Conservation (phyloP, 2,797 vertebrate species). For the Pseudochirops corinnae region DNA sequence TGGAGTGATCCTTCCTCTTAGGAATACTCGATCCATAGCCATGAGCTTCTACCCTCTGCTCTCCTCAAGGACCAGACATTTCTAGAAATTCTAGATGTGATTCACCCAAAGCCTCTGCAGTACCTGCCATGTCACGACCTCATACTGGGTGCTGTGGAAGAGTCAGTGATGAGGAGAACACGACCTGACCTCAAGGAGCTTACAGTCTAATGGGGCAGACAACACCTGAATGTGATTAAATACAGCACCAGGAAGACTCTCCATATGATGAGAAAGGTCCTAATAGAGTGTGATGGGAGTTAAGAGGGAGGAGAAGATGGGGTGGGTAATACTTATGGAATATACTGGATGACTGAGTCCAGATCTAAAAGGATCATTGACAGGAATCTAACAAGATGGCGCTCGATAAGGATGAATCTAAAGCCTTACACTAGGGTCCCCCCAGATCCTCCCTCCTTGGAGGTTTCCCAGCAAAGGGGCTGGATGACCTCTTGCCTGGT, state of each 20-base stretch:
- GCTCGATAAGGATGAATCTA: neutral
- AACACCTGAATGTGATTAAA: too few species aligned
- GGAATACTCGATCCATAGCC: neutral
- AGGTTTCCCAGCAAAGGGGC: neutral
- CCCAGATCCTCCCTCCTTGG: neutral
- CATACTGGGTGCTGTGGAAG: too few species aligned
- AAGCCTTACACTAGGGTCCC: neutral
- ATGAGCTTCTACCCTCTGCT: neutral
- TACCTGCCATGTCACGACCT: too few species aligned
- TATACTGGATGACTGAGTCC: neutral
- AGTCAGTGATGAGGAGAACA: too few species aligned
- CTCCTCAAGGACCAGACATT: neutral
- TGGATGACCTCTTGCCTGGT: neutral
- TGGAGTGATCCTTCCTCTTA: neutral
- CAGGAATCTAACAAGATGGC: neutral
- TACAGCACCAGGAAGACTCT: too few species aligned
- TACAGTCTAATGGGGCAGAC: too few species aligned
- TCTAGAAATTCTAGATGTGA: neutral
- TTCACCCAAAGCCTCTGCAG: neutral
- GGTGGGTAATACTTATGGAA: neutral
- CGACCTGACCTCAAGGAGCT: too few species aligned
- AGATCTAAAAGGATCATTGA: neutral
- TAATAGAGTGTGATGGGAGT: neutral
- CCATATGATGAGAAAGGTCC: too few species aligned
- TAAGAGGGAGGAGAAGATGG: neutral